Base-by-base conservation (phyloP, 2,113 vertebrate species). In the Leptobrachium ailaonicum region DNA sequence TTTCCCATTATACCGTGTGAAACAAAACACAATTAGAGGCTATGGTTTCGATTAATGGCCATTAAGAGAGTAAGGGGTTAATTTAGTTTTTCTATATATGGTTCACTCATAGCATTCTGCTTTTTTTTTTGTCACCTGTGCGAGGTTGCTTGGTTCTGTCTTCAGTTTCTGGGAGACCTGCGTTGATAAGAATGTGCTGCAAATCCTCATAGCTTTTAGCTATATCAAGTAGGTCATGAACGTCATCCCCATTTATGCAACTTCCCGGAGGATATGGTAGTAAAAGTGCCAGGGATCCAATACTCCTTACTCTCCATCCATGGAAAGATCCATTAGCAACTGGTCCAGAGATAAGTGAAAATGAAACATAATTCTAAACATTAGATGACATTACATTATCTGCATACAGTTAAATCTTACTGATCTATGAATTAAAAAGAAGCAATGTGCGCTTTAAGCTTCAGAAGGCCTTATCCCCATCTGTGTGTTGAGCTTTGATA, bases 271-370 rank as follows among this genome's bases (percentile, higher is more conserved):
- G 70, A 13, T 70, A 32, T 62, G 73, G 71, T 40, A 56, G 77
- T 60, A 1, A 45, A 40, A 53, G 66, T 50, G 13, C 58, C 69
- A n/a, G 77, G 70, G 54, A 43, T 60, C 70, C 60, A 79, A 79
- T 53, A 32, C 20, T 32, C 20, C 20, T 32, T 32, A 32, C 20
- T 32, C 20, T 32, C 20, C 41, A 12, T 54, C 70, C 32, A 66
- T 79, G 44, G 77, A 50, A 44, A 42, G 77, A 79, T 79, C 70
- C 77, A 79, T 66, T 44, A 79, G 72, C 14, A 79, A 11, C 45
- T 79, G 77, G 11, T 73, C 77, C 72, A 79, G 69, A 32, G 77
- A 79, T 41, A 73, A 10, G 67, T 71, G 32, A 41, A 73, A 32
- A 32, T 32, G 20, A 32, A 32, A 32, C 20, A 32, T 32, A 32